phyloP scores from a whole-genome alignment of 2,797 vertebrate genomes.

The Gobionotothen gibberifrons region DNA sequence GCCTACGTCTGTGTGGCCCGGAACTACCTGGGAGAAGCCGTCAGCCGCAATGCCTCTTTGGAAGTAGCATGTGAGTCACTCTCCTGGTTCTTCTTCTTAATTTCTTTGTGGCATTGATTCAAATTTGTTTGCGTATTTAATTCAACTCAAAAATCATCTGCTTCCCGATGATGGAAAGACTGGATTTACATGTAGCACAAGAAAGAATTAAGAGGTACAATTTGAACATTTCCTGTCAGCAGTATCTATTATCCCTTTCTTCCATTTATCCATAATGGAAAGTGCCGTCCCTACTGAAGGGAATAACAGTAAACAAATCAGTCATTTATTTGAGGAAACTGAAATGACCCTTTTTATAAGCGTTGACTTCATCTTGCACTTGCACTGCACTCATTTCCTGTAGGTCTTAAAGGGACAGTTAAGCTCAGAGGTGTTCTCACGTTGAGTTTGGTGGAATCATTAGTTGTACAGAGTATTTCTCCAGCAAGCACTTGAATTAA shows the following conservation, averaged over 20 bases:
- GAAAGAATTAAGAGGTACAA: conserved; percentile 17
- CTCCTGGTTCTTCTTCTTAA: not conserved
- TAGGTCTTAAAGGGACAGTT: conserved; percentile 14
- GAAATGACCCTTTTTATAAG: conserved; percentile 40
- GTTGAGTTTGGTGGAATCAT: conserved; percentile 16
- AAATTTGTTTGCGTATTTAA: not conserved
- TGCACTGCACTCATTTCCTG: conserved; percentile 42
- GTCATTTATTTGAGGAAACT: conserved; percentile 38
- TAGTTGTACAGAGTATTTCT: conserved; percentile 34
- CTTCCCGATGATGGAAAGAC: conserved; percentile 31
- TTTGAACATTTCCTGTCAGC: conserved; percentile 26
- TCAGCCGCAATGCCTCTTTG: conserved; percentile 97
- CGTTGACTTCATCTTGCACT: conserved; percentile 26
- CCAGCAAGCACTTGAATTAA: conserved; percentile 1
- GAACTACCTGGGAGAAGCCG: conserved; percentile 98
- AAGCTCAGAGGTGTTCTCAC: not conserved
- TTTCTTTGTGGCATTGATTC: conserved; percentile 6
- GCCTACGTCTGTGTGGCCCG: conserved; percentile 96
- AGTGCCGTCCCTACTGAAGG: conserved; percentile 32
- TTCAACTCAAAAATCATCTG: conserved; percentile 2
- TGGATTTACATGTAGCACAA: conserved; percentile 40
- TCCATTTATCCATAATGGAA: conserved; percentile 39
- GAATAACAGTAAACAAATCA: conserved; percentile 54
- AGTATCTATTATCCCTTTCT: conserved; percentile 38
- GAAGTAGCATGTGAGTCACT: conserved; percentile 98